Evolutionary conservation across 2,888 invertebrate genomes (phyloP).

Genomic region (Galerucella calmariensis): DNA sequence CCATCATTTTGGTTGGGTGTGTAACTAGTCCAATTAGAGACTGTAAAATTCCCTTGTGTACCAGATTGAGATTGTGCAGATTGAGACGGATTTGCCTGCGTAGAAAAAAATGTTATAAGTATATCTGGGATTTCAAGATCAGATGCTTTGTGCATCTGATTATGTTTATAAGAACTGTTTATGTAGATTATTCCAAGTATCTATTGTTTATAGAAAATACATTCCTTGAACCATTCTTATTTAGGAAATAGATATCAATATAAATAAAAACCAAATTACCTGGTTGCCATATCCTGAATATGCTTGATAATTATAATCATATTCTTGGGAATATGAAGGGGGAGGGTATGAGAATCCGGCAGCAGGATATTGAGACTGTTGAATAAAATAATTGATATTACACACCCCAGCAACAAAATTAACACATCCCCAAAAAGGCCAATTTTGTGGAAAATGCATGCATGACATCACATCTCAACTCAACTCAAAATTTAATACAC

Average conservation of each 20-base stretch:
- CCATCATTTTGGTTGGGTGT: constrained; percentile 10
- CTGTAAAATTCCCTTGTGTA: not conserved
- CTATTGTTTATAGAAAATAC: not conserved
- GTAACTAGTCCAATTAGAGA: constrained; percentile 1
- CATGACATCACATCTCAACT: too few relatives aligned
- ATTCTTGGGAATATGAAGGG: constrained; percentile 40
- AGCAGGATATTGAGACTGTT: constrained; percentile 1
- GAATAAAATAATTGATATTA: not conserved
- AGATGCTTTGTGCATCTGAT: not conserved
- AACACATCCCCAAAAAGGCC: too few relatives aligned
- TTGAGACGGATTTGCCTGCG: not conserved
- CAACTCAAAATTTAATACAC: too few relatives aligned
- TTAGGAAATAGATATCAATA: not conserved
- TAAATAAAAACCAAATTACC: constrained; percentile 24
- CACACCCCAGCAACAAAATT: not conserved
- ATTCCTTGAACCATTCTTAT: not conserved
- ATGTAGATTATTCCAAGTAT: not conserved
- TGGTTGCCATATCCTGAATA: constrained; percentile 48
- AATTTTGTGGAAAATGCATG: too few relatives aligned
- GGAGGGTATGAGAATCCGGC: not conserved
- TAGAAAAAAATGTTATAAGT: not conserved
- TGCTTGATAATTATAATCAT: constrained; percentile 52
- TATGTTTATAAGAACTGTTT: not conserved
- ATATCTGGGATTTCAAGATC: not conserved
- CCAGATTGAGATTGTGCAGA: not conserved